phyloP scores from a whole-genome alignment of 64 coral and sea anemone genomes.

The Hydrozoanthus tunicans region DNA sequence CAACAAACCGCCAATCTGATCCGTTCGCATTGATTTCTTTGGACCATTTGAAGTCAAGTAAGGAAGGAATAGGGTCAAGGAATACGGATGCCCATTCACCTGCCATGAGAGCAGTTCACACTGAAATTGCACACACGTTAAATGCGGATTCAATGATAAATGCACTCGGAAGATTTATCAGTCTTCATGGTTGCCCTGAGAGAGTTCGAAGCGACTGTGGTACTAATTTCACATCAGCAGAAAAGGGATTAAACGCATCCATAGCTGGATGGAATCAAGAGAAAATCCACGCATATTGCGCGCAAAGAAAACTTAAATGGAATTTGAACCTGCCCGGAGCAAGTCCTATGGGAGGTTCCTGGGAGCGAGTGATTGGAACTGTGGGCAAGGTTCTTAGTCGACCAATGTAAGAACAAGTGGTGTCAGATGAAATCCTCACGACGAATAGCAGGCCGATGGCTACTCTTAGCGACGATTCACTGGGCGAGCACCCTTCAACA shows the following conservation, averaged over 20 bases:
- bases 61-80: constrained; percentile 32
- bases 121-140: constrained; percentile 38
- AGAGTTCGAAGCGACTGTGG: constrained; percentile 48
- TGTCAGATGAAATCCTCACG: constrained; percentile 9
- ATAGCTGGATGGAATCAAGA: constrained; percentile 42
- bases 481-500: constrained; percentile 45
- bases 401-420: constrained; percentile 34
- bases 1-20: constrained; percentile 30
- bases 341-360: constrained; percentile 8
- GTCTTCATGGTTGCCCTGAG: constrained; percentile 12
- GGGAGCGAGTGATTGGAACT: constrained; percentile 10
- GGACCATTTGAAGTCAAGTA: constrained; percentile 35
- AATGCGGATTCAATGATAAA: constrained; percentile 56
- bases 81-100: constrained; percentile 44
- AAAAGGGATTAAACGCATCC: constrained; percentile 22
- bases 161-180: constrained; percentile 28
- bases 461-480: constrained; percentile 48
- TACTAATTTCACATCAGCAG: constrained; percentile 27
- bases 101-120: constrained; percentile 34
- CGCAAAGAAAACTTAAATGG: constrained; percentile 14
- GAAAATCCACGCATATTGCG: constrained; percentile 11
- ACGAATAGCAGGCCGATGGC: constrained; percentile 53
- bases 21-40: constrained; percentile 7
- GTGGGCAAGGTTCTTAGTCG: constrained; percentile 40
- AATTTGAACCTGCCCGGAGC: constrained; percentile 8